Conservation (phyloP, 2,113 vertebrate species). For the Albula goreensis region DNA sequence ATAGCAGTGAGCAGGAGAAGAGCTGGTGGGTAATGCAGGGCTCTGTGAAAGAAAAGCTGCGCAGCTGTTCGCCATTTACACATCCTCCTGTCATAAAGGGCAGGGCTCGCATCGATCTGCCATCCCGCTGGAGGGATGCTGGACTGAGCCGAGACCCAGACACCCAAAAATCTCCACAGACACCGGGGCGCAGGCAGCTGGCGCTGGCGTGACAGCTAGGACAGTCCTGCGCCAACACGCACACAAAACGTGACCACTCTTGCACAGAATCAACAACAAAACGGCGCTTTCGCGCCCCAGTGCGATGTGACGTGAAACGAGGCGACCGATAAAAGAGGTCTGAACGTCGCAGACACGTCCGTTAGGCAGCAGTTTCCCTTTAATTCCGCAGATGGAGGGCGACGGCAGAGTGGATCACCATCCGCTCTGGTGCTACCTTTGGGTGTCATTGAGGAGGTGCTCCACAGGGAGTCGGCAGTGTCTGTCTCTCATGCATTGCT, state of each 20-base stretch:
- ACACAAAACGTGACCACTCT: neutral
- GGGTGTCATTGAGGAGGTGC: too few species aligned
- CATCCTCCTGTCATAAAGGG: neutral
- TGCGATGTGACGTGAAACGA: neutral
- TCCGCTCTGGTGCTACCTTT: neutral
- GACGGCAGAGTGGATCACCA: neutral
- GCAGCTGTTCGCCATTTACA: conserved; percentile 57
- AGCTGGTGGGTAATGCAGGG: conserved; percentile 26
- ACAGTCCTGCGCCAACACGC: neutral
- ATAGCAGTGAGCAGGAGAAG: conserved; percentile 42
- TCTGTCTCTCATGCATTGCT: too few species aligned
- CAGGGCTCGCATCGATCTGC: neutral
- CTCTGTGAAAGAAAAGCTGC: conserved; percentile 34
- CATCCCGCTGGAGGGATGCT: neutral
- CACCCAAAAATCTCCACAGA: neutral
- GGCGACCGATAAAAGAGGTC: too few species aligned
- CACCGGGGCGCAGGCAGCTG: neutral
- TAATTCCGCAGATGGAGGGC: too few species aligned
- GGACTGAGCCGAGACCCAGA: neutral
- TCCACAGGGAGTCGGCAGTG: too few species aligned
- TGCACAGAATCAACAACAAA: neutral
- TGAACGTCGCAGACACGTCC: too few species aligned
- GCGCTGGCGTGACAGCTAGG: neutral
- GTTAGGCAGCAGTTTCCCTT: too few species aligned
- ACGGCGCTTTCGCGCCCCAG: neutral